Base-by-base conservation (phyloP, 2,797 vertebrate species). In the Micromesistius poutassou region DNA sequence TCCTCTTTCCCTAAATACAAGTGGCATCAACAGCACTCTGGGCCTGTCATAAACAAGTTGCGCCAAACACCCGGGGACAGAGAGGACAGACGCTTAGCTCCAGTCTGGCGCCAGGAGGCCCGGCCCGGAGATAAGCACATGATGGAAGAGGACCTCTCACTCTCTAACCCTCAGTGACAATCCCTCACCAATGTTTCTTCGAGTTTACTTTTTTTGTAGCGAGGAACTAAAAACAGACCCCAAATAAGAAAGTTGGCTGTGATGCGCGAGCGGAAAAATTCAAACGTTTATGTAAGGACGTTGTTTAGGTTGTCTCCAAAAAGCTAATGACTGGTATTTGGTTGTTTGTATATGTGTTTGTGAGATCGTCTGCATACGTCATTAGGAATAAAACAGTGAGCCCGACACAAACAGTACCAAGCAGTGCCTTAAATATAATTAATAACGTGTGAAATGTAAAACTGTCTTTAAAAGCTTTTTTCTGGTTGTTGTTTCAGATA, bases 1-100 rank as follows among this genome's bases (percentile, higher is more conserved):
- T 33, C 30, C 33, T 22, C 71, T 36, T 72, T 19, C 30, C 14
- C 71, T 33, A 33, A 33, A 72, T 33, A 22, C 35, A 36, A 33
- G 19, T n/a, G 13, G 19, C 7, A 35, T n/a, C 40, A 80, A 83
- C 62, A 84, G 80, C 87, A 75, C 87, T 85, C 88, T 88, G 79
- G 75, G 81, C 76, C 77, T 91, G 89, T 93, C 89, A 92, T 93
- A 93, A 93, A 93, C 92, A 92, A 90, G 88, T 84, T 89, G 84
- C 88, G 85, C 91, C 55, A 92, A 93, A 91, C 91, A 92, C 91
- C 89, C 84, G 86, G 85, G 85, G 79, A 85, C 55, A 62, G 22
- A n/a, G 6, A 86, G 88, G 80, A 89, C 80, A 74, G 68, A 71
- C 68, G 68, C 83, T 35, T 81, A 86, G 85, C 85, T 80, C 81